Percentiles rank a stretch among this genome's conserved stretches.
phyloP scores from a whole-genome alignment of 2,888 invertebrate species.

The Darwinula stevensoni region DNA sequence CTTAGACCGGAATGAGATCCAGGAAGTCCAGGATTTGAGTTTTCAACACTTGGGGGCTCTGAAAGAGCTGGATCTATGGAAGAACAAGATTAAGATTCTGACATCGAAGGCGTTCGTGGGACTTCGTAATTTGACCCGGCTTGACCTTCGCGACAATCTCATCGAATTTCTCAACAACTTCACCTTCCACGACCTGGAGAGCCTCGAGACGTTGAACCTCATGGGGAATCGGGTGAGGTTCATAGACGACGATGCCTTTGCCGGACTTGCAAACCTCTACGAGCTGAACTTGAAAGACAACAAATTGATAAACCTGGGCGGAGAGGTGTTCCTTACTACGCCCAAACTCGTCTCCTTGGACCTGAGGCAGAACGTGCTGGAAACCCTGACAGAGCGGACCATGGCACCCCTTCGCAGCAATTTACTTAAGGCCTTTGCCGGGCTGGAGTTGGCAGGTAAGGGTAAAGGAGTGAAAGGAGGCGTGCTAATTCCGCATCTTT shows the following conservation, averaged over 20 bases:
- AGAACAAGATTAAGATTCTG: conserved; percentile 31
- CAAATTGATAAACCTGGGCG: conserved; percentile 34
- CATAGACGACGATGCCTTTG: conserved; percentile 43
- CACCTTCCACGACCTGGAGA: conserved; percentile 46
- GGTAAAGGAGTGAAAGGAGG: no score
- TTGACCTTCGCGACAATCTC: conserved; percentile 40
- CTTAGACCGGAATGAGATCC: conserved; percentile 12
- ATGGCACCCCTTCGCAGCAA: no score
- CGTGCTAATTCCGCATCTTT: no score
- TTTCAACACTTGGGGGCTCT: conserved; percentile 12
- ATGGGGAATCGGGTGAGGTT: conserved; percentile 24
- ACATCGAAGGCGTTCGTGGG: conserved; percentile 22
- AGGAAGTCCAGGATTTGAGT: conserved; percentile 12
- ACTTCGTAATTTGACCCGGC: conserved; percentile 33
- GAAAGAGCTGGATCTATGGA: conserved; percentile 19
- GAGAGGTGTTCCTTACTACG: conserved; percentile 38
- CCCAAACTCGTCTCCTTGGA: conserved; percentile 39
- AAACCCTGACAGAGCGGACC: conserved; percentile 42
- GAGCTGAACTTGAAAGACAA: conserved; percentile 44
- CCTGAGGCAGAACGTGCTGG: conserved; percentile 40
- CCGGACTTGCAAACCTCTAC: conserved; percentile 36
- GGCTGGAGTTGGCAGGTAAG: no score
- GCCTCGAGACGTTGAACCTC: conserved; percentile 35
- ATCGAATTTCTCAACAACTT: conserved; percentile 45
- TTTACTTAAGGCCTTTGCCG: no score